Evolutionary conservation across 2,797 vertebrate species (phyloP).

Genomic region (Sebastolobus alascanus): DNA sequence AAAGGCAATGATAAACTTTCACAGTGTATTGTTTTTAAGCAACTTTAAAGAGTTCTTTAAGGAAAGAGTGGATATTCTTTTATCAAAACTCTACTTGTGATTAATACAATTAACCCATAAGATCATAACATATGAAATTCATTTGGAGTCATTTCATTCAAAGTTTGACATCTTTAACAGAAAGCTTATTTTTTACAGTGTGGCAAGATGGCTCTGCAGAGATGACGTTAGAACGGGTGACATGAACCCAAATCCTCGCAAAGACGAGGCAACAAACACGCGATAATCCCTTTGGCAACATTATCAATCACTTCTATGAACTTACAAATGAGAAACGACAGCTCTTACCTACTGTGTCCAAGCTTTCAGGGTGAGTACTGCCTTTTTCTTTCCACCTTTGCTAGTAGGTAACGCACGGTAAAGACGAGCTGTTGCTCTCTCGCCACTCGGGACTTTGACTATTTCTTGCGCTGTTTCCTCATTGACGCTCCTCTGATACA

Average conservation of each 20-base stretch:
- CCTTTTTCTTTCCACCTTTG: constrained; percentile 4
- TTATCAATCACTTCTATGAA: background rate
- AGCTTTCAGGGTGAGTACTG: background rate
- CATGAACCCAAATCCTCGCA: constrained; percentile 5
- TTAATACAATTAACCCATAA: background rate
- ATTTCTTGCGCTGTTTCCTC: constrained; percentile 76
- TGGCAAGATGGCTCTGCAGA: constrained; percentile 44
- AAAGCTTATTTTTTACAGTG: background rate
- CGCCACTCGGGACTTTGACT: constrained; percentile 41
- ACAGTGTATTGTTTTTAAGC: background rate
- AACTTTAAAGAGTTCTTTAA: background rate
- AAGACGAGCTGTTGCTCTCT: constrained; percentile 50
- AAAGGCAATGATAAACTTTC: background rate
- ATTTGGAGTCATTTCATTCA: background rate
- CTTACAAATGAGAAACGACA: background rate
- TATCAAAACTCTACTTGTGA: background rate
- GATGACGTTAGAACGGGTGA: constrained; percentile 13
- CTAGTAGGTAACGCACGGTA: background rate
- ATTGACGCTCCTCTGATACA: constrained; percentile 35
- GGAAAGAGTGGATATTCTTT: background rate
- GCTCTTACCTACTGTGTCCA: constrained; percentile 27
- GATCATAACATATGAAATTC: background rate
- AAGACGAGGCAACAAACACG: background rate
- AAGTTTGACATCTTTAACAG: background rate
- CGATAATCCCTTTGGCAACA: background rate